Base-by-base conservation (phyloP, 2,888 invertebrate species). In the Gymnocheta viridis region DNA sequence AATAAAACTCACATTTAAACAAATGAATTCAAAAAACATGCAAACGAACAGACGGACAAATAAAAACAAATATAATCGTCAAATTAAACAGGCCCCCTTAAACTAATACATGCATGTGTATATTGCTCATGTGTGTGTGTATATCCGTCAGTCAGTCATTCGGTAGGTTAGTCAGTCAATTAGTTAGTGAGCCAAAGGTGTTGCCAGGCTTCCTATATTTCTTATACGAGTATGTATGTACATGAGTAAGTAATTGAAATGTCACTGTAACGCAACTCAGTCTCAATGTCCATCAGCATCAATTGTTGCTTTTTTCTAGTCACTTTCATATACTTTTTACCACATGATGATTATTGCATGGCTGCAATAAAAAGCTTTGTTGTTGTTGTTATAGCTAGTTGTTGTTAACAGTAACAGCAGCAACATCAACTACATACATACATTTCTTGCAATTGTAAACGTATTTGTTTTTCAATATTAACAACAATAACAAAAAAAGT, bases 211-310 rank as follows among this genome's bases (percentile, higher is more conserved):
- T 79, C 32, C 64, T 66, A n/a, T n/a, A n/a, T n/a, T n/a, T n/a
- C n/a, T n/a, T n/a, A n/a, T n/a, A n/a, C n/a, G n/a, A n/a, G n/a
- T n/a, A n/a, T n/a, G n/a, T n/a, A n/a, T n/a, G n/a, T n/a, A n/a
- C n/a, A n/a, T n/a, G n/a, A n/a, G n/a, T 24, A 64, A 70, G 73
- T 81, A 84, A 84, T 84, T 84, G 81, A 84, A 77, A 81, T 84
- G 73, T 81, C 77, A 84, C 38, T 38, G 44, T 72, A 77, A 81
- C 44, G 51, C 41, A 64, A 62, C 47, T 58, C 60, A 47, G 58
- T 72, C 83, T 81, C 60, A 72, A 41, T 81, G 83, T 77, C 83
- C 77, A 69, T 77, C 83, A 83, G 80, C 60, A 77, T 83, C 76
- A 72, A 76, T 66, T 67, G 49, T 58, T 67, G 5, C 4, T 47